phyloP scores from a whole-genome alignment of 2,797 vertebrate species.

The Pyrocephalus nanus region DNA sequence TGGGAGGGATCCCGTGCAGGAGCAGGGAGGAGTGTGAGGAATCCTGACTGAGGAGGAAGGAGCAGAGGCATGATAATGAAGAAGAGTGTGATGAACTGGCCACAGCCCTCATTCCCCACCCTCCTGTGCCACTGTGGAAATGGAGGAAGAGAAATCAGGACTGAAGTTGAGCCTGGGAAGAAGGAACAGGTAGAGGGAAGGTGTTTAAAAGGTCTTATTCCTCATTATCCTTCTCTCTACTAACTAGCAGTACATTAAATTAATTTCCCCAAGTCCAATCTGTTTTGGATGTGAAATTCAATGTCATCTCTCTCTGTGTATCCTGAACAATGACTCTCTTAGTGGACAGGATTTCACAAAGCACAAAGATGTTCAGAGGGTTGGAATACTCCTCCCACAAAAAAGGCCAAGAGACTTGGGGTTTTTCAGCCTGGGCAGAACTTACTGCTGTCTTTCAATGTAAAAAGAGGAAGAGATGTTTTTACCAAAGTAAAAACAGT shows the following conservation, averaged over 20 bases:
- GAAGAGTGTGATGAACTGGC: neutral
- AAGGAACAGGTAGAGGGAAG: neutral
- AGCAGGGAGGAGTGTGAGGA: neutral
- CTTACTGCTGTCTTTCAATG: neutral
- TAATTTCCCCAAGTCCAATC: neutral
- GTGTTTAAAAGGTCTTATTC: neutral
- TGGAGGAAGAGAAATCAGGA: neutral
- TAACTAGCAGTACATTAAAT: neutral
- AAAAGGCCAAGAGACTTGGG: neutral
- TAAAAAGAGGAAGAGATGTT: neutral
- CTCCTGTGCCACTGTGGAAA: accelerated
- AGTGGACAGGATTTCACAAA: neutral
- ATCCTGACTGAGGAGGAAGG: neutral
- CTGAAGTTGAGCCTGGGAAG: neutral
- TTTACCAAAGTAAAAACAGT: neutral
- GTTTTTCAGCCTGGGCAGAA: neutral
- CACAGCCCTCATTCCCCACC: neutral
- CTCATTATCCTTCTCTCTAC: neutral
- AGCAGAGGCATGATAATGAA: neutral
- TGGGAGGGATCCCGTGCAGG: neutral
- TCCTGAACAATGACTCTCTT: neutral
- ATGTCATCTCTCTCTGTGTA: neutral
- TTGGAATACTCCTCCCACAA: neutral
- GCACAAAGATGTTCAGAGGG: neutral
- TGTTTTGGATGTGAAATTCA: neutral